Conservation (phyloP, 2,888 invertebrate genomes). For the Caenorhabditis uteleia region DNA sequence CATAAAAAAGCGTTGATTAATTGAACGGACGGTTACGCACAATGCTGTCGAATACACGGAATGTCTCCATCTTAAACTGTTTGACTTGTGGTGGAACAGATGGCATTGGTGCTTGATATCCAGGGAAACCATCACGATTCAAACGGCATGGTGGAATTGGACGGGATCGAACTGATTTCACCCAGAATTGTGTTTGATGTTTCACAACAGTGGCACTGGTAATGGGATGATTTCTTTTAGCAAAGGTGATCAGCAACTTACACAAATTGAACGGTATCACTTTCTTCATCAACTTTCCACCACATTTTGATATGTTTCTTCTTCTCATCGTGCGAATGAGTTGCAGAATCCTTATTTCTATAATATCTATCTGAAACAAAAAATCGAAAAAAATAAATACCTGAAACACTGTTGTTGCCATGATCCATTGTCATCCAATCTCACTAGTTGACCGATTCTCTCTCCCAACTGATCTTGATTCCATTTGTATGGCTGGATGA, state of each 20-base stretch:
- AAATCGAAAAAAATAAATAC: constrained; percentile 4
- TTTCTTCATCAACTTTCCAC: constrained; percentile 66
- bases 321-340: constrained; percentile 67
- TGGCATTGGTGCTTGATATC: constrained; percentile 53
- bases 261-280: constrained; percentile 66
- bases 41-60: constrained; percentile 56
- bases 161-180: constrained; percentile 61
- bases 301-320: constrained; percentile 65
- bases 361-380: background rate
- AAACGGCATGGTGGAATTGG: constrained; percentile 63
- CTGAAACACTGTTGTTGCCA: constrained; percentile 68
- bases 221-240: background rate
- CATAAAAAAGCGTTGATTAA: background rate
- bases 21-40: constrained; percentile 30
- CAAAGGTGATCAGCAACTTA: constrained; percentile 25
- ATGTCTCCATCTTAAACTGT: constrained; percentile 66
- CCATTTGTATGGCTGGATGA: constrained; percentile 64
- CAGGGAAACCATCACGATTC: constrained; percentile 46
- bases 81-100: constrained; percentile 62
- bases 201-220: constrained; percentile 67
- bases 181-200: constrained; percentile 62
- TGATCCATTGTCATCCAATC: constrained; percentile 66
- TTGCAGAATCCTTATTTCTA: constrained; percentile 59
- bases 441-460: constrained; percentile 64
- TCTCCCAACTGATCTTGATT: constrained; percentile 57